Conservation (phyloP, 2,888 invertebrate genomes). For the Lymantria monacha region DNA sequence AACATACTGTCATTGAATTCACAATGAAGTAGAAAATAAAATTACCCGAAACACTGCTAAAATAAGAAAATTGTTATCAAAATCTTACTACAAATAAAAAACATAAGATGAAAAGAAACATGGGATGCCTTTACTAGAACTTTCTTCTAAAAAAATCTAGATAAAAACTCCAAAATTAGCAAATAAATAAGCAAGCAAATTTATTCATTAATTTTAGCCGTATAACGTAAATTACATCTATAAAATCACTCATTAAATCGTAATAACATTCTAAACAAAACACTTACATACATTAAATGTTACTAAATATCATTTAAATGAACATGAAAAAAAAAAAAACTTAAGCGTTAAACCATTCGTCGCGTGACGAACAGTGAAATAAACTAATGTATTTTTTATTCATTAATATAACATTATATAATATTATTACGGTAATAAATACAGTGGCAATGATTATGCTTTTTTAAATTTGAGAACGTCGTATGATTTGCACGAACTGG, state of each 20-base stretch:
- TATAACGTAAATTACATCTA: not conserved
- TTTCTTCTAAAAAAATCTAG: too few relatives aligned
- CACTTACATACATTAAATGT: not conserved
- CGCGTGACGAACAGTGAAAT: not conserved
- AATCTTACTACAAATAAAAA: too few relatives aligned
- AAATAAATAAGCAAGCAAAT: not conserved
- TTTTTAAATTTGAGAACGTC: too few relatives aligned
- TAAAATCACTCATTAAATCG: not conserved
- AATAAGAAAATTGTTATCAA: too few relatives aligned
- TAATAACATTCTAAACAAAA: not conserved
- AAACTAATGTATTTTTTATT: not conserved
- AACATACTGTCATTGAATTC: too few relatives aligned
- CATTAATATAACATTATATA: not conserved
- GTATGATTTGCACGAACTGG: too few relatives aligned
- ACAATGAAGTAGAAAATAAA: too few relatives aligned
- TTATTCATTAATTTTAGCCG: not conserved
- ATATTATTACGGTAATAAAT: not conserved
- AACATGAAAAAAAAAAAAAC: not conserved
- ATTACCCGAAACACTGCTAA: too few relatives aligned
- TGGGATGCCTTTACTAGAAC: too few relatives aligned
- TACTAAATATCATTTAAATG: not conserved
- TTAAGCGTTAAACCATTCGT: not conserved
- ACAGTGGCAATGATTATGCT: not conserved
- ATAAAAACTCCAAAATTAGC: too few relatives aligned
- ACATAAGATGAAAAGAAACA: too few relatives aligned